These are phyloP conservation scores for Heloderma charlesbogerti DNA, from an alignment of 2,113 vertebrate genomes.

Conservation along the genomic window DNA sequence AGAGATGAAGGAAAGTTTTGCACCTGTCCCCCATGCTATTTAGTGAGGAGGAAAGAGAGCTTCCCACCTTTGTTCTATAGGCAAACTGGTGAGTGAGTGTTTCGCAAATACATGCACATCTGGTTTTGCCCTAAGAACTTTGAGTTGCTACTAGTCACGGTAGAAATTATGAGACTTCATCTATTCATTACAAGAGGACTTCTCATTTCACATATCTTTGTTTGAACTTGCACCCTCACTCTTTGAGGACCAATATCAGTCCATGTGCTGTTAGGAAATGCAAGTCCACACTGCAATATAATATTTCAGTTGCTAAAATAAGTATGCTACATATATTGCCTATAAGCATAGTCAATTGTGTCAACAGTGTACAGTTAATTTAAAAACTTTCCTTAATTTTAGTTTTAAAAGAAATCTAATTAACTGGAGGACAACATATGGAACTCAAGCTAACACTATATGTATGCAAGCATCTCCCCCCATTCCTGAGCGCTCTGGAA, in stretches of 20 bases:
- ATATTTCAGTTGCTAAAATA: slow-evolving; percentile 39
- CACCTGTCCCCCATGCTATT: too few species aligned
- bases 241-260: slow-evolving; percentile 57
- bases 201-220: slow-evolving; percentile 51
- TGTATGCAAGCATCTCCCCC: neutral
- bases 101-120: neutral
- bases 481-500: neutral
- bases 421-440: slow-evolving; percentile 3
- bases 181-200: neutral
- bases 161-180: neutral
- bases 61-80: neutral
- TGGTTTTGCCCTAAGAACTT: neutral
- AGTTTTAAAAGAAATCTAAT: neutral
- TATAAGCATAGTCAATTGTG: slow-evolving; percentile 20
- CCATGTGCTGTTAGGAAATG: slow-evolving; percentile 66
- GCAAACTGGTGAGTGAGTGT: neutral
- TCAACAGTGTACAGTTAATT: slow-evolving; percentile 19
- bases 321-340: slow-evolving; percentile 32
- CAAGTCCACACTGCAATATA: slow-evolving; percentile 43
- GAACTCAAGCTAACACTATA: neutral
- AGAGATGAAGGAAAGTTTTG: too few species aligned
- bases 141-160: neutral
- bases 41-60: too few species aligned
- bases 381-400: slow-evolving; percentile 13
- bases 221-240: slow-evolving; percentile 47